These are phyloP conservation scores for Dicroscelio sp. DNA, from an alignment of 2,888 invertebrate species.

Conservation along the genomic window DNA sequence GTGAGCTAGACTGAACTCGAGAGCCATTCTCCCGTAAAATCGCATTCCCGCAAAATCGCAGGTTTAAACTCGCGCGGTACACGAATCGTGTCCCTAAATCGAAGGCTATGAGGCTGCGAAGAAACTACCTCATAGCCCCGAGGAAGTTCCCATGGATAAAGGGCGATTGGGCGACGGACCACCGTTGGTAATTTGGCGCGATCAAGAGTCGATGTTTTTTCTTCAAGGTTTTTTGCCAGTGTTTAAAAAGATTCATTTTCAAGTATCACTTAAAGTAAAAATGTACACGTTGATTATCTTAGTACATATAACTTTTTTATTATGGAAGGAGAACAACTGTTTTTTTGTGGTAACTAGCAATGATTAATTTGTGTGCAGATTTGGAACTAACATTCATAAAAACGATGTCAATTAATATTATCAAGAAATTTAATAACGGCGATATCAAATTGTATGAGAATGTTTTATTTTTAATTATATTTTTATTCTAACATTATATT, in stretches of 20 bases:
- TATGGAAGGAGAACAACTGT: too few species aligned
- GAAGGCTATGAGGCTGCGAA: slow-evolving; percentile 63
- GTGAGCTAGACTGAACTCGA: slow-evolving; percentile 49
- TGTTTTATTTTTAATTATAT: too few species aligned
- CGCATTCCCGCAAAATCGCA: slow-evolving; percentile 69
- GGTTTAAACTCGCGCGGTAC: slow-evolving; percentile 59
- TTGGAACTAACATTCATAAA: too few species aligned
- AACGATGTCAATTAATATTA: too few species aligned
- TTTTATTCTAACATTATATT: too few species aligned
- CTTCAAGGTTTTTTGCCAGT: background rate
- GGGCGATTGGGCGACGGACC: slow-evolving; percentile 67
- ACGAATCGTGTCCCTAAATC: slow-evolving; percentile 75
- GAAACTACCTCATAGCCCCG: slow-evolving; percentile 73
- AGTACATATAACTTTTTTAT: too few species aligned
- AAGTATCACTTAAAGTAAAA: too few species aligned
- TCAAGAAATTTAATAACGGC: too few species aligned
- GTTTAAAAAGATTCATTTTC: background rate
- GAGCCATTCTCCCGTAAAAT: slow-evolving; percentile 66
- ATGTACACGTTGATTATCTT: too few species aligned
- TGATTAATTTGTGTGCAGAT: too few species aligned
- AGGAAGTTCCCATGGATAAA: slow-evolving; percentile 65
- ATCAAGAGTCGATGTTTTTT: slow-evolving; percentile 63
- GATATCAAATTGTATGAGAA: too few species aligned
- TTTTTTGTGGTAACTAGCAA: too few species aligned
- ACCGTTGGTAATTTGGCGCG: slow-evolving; percentile 66